These are phyloP conservation scores for Onthophagus taurus DNA, from an alignment of 1,140 invertebrate species.

Conservation along the genomic window DNA sequence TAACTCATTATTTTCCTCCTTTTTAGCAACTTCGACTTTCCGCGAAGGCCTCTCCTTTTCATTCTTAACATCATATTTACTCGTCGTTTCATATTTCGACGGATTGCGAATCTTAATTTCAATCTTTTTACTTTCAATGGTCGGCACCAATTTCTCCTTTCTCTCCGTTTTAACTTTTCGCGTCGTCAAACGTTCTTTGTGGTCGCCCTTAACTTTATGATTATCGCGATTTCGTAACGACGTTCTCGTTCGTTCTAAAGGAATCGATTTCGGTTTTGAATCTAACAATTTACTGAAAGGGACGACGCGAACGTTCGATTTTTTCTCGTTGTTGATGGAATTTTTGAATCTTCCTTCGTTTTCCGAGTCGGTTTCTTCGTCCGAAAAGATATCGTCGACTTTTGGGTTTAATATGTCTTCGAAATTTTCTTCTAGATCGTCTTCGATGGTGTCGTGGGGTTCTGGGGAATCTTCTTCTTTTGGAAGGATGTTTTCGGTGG, in stretches of 20 bases:
- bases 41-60: slow-evolving; percentile 15
- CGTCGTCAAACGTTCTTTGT: slow-evolving; percentile 2
- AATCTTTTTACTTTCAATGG: slow-evolving; percentile 22
- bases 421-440: slow-evolving; percentile 20
- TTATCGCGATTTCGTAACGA: slow-evolving; percentile 6
- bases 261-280: background rate
- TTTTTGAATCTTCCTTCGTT: slow-evolving; percentile 35
- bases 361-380: slow-evolving; percentile 32
- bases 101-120: slow-evolving; percentile 35
- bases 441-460: slow-evolving; percentile 23
- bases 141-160: background rate
- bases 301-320: slow-evolving; percentile 15
- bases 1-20: slow-evolving; percentile 18
- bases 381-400: slow-evolving; percentile 32
- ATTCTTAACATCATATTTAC: slow-evolving; percentile 13
- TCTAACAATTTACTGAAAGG: slow-evolving; percentile 24
- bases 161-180: background rate
- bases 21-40: slow-evolving; percentile 12
- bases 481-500: too few species aligned
- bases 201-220: background rate
- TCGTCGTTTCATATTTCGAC: slow-evolving; percentile 27
- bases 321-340: slow-evolving; percentile 17
- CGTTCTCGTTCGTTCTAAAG: slow-evolving; percentile 16
- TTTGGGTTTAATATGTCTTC: slow-evolving; percentile 24
- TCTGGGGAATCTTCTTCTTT: too few species aligned